Conservation (phyloP, 2,113 vertebrate species). For the Potamarius usumacintae region DNA sequence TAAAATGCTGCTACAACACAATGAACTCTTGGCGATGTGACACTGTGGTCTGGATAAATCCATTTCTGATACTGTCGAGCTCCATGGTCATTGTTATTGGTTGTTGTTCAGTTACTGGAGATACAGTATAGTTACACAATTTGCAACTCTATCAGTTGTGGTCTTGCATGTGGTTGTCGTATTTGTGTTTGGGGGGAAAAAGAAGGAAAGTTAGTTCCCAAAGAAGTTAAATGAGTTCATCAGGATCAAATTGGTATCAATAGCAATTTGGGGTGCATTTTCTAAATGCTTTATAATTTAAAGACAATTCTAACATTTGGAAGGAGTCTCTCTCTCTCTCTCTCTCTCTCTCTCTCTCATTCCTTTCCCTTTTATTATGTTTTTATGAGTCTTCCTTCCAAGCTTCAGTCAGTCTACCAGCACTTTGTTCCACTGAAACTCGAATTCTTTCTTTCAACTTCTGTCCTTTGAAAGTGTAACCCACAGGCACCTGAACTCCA, state of each 20-base stretch:
- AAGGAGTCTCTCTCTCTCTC: neutral
- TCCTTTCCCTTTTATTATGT: neutral
- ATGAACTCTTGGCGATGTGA: constrained; percentile 28
- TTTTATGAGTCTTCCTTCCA: neutral
- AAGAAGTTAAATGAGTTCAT: constrained; percentile 23
- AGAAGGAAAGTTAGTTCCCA: too few species aligned
- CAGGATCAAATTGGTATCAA: constrained; percentile 3
- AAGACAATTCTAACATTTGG: constrained; percentile 8
- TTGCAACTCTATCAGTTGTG: neutral
- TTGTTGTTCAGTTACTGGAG: constrained; percentile 2
- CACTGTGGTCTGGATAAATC: constrained; percentile 17
- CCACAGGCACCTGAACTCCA: neutral
- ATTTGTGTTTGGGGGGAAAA: neutral
- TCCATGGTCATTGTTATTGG: constrained; percentile 9
- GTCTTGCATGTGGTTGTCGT: neutral
- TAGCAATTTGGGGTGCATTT: neutral
- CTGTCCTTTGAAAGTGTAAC: neutral
- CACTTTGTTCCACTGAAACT: neutral
- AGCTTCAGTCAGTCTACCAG: neutral
- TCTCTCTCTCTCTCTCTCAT: too few species aligned
- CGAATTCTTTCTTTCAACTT: neutral
- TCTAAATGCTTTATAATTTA: constrained; percentile 5
- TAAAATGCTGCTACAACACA: constrained; percentile 47
- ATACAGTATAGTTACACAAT: neutral
- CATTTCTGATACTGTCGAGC: constrained; percentile 1